Evolutionary conservation across 2,113 vertebrate species (phyloP), one percentile per base, ranked within the genome.

Genomic region (Lepus americanus): DNA sequence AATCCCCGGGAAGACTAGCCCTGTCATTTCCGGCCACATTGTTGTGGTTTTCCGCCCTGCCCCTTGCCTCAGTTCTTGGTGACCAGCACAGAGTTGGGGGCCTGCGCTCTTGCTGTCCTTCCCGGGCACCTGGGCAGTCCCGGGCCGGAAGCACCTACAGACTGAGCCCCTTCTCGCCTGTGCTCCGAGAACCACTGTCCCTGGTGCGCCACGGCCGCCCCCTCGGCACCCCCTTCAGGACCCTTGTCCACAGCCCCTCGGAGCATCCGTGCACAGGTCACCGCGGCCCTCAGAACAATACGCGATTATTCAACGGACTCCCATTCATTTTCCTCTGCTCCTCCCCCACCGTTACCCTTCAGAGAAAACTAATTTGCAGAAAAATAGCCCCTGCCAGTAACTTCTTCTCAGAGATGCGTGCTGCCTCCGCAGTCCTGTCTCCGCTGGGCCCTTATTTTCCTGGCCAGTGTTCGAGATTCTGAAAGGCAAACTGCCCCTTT

Each of bases 311-410:
- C n/a, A 14, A 0, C 0, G 61, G 36, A 59, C 81, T 83, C 82
- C 87, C 36, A 97, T 85, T 80, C 78, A 87, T 93, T 97, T 96
- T 74, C 92, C 72, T 81, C 86, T 55, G 59, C n/a, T 83, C 86
- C 89, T 87, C 31, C 80, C 39, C 29, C 20, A 82, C n/a, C 0
- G 69, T 94, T 85, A 97, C 92, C 95, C 95, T 93, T 31, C 94
- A 95, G 77, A n/a, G 72, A 96, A 96, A 97, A 96, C 92, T 97
- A 96, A 97, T 96, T 90, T 96, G 96, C 96, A 97, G 95, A 85
- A 97, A 97, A 96, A 97, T 73, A 96, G 90, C 86, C 39, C 78
- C 79, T 96, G 92, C 88, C 90, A 89, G 49, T 76, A 96, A 90
- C 95, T 95, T 97, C 87, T 94, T 74, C 96, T 95, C 87, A 59